Base-by-base conservation (phyloP, 2,113 vertebrate species). In the Corythornis madagascariensis region DNA sequence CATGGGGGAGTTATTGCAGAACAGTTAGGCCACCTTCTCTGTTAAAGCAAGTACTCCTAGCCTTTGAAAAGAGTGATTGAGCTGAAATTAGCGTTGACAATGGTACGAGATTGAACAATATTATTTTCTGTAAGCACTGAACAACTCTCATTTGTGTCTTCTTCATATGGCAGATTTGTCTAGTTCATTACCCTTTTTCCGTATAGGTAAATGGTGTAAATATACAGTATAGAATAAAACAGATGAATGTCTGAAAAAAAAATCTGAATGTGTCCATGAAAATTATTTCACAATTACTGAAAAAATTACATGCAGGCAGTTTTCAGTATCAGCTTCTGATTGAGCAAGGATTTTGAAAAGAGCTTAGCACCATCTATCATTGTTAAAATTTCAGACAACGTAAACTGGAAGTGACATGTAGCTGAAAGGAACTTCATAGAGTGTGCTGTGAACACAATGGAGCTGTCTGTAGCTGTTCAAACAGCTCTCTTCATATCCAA, bases 371-470 rank as follows among this genome's bases (percentile, higher is more conserved):
- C 25, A 43, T 76, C 81, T 82, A 84, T 67, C n/a, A 64, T 92
- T 84, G 70, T 97, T 91, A 76, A 91, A 86, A 78, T 16, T 83
- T 67, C 73, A 85, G 72, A 91, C 71, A 92, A 18, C 40, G 22
- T 76, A 79, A 95, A 96, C 24, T 90, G 48, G 65, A 92, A 93
- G 60, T 90, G 96, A 96, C 95, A 95, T 60, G 48, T 97, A 96
- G 95, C 81, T 90, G 96, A 97, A 97, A 96, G 94, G 93, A 97
- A 96, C 93, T 90, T 86, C 76, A 70, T 55, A 42, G 74, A 73
- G 63, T 93, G 95, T 81, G 85, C 59, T 82, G 0, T 33, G 73
- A 83, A 59, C 66, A 94, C 96, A 97, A 89, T 94, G 26, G 69
- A 75, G 61, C 52, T 94, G 88, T 74, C 71, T 94, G n/a, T 91